Base-by-base conservation (phyloP, 2,113 vertebrate species). In the Grammomys surdaster region DNA sequence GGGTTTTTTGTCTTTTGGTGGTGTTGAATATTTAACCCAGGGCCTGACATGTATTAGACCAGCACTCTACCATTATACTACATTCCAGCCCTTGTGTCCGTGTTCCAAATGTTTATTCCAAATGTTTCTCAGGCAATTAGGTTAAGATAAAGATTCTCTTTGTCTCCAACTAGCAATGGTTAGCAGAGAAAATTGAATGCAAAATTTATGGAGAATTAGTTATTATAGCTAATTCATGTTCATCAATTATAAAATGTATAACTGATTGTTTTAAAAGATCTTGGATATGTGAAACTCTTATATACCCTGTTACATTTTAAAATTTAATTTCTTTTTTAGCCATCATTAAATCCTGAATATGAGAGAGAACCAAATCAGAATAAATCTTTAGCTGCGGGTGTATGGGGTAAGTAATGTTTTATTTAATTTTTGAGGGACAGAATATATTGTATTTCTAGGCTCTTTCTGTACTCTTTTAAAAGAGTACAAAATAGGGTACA, bases 321-420 rank as follows among this genome's bases (percentile, higher is more conserved):
- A 77, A 80, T 90, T 84, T 8, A 67, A 40, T 76, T 92, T 73
- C 51, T 90, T 4, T 98, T 98, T 90, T 87, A 99, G 99, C 99
- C 99, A 0, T 99, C 98, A 95, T 97, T 99, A 98, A 99, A 99
- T 95, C 99, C 99, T 95, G 98, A 98, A 84, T 98, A 98, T 96
- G 98, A 99, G 93, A 98, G 98, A 95, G 98, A 98, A 95, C 96
- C 98, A 97, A 99, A 98, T 97, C 98, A 98, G 97, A 98, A 98
- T 96, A 99, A 98, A 97, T 98, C 98, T 95, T 97, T 98, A 97
- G 97, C 98, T 97, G 98, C 98, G 60, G 98, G 99, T 97, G 99
- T 99, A 40, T 99, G 99, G 99, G 99, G 99, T 99, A 97, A 99
- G 99, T 98, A 91, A 94, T 95, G 86, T 94, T 94, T 91, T 91